These are phyloP conservation scores for Crioceris asparagi DNA, from an alignment of 2,888 invertebrate genomes.

Conservation along the genomic window DNA sequence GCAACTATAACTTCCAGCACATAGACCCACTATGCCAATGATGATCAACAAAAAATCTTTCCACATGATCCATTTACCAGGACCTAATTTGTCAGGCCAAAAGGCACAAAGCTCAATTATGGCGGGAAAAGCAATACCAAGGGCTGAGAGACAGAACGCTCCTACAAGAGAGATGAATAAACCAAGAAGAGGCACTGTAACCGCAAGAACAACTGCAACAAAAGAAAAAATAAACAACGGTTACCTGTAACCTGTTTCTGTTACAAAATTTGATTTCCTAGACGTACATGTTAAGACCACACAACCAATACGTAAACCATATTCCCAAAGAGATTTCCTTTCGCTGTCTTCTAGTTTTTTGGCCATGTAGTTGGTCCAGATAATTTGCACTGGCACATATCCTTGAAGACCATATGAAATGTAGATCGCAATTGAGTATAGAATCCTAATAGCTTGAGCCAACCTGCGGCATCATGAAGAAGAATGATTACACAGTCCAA, in stretches of 20 bases:
- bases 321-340: constrained; percentile 30
- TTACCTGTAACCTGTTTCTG: too few relatives aligned
- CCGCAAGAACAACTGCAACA: constrained; percentile 57
- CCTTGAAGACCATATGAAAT: constrained; percentile 80
- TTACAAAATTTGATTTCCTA: too few relatives aligned
- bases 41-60: constrained; percentile 43
- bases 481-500: too few relatives aligned
- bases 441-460: constrained; percentile 50
- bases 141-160: constrained; percentile 58
- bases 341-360: constrained; percentile 30
- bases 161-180: constrained; percentile 69
- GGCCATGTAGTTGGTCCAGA: constrained; percentile 48
- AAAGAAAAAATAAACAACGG: constrained; percentile 5
- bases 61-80: constrained; percentile 36
- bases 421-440: constrained; percentile 61
- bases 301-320: constrained; percentile 32
- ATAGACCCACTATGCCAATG: constrained; percentile 38
- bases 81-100: constrained; percentile 51
- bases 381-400: constrained; percentile 75
- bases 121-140: constrained; percentile 66
- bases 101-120: constrained; percentile 62
- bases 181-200: constrained; percentile 57
- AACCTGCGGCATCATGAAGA: too few relatives aligned
- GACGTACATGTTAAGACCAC: constrained; percentile 39
- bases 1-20: constrained; percentile 48